Conservation (phyloP, 2,113 vertebrate genomes). For the Antechinus stuartii region DNA sequence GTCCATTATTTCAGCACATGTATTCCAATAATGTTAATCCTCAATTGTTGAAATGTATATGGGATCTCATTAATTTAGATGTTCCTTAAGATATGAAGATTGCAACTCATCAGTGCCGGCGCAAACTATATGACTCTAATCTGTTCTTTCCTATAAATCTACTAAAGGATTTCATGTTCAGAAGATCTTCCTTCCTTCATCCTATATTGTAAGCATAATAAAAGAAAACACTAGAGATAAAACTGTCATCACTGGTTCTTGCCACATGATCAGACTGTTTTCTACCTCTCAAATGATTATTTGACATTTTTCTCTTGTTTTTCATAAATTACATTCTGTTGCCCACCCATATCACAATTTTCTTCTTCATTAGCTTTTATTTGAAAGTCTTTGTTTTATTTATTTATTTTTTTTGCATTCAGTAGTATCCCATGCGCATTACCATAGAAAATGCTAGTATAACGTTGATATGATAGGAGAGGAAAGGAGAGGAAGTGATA, state of each 20-base stretch:
- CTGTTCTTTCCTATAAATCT: not conserved
- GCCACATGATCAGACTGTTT: not conserved
- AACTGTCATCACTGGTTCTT: not conserved
- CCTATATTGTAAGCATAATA: not conserved
- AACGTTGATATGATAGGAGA: not conserved
- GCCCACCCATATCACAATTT: not conserved
- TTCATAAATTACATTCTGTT: not conserved
- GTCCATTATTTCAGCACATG: not conserved
- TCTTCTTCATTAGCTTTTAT: not conserved
- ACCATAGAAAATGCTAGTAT: not conserved
- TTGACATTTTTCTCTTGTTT: not conserved
- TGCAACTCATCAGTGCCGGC: not conserved
- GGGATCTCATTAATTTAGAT: not conserved
- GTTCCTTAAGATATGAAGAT: not conserved
- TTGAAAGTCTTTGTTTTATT: not conserved
- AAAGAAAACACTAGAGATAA: not conserved
- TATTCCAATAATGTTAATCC: not conserved
- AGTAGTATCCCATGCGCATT: not conserved
- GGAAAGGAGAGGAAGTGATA: not conserved
- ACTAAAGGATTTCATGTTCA: not conserved
- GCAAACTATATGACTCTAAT: not conserved
- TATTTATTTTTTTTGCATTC: not conserved
- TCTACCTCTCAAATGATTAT: not conserved
- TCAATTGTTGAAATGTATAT: not conserved
- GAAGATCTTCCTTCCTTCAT: not conserved